A percentile compares a stretch with the other conserved stretches of the same genome.
Conservation (phyloP, 1,140 invertebrate species). For the Lanistes nyassanus region DNA sequence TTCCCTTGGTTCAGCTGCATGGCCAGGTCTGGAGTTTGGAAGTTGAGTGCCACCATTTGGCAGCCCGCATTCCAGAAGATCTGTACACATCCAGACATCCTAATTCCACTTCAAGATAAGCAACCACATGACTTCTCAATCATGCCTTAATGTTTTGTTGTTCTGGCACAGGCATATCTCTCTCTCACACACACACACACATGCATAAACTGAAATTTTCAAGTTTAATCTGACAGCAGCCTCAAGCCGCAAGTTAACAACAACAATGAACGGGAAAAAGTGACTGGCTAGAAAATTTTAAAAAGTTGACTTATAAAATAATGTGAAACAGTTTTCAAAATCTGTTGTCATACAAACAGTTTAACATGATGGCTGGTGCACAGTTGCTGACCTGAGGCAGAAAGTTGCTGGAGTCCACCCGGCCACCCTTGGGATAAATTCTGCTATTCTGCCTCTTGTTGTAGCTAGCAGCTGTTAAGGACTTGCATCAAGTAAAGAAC, state of each 20-base stretch:
- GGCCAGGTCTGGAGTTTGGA: slow-evolving; percentile 98
- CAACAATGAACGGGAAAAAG: too few relatives aligned
- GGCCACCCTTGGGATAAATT: slow-evolving; percentile 98
- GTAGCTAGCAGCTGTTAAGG: slow-evolving; percentile 71
- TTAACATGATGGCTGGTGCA: neutral
- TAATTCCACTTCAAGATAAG: too few relatives aligned
- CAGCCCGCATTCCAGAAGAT: slow-evolving; percentile 99
- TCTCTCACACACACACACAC: too few relatives aligned
- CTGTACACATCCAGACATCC: slow-evolving; percentile 33
- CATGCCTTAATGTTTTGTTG: too few relatives aligned
- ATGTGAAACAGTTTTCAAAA: too few relatives aligned
- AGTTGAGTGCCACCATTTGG: slow-evolving; percentile 99
- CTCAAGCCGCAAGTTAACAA: too few relatives aligned
- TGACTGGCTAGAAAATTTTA: too few relatives aligned
- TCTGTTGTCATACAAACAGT: neutral
- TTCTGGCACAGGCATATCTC: too few relatives aligned
- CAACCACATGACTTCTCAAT: too few relatives aligned
- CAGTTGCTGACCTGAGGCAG: slow-evolving; percentile 92
- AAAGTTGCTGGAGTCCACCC: slow-evolving; percentile 99
- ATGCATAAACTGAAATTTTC: too few relatives aligned
- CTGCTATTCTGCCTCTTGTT: slow-evolving; percentile 98
- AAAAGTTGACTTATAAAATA: too few relatives aligned
- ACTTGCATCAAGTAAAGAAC: neutral
- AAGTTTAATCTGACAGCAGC: too few relatives aligned
- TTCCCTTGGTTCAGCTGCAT: slow-evolving; percentile 99